A percentile compares a stretch with the other conserved stretches of the same genome.
Evolutionary conservation across 2,888 invertebrate genomes (phyloP).

Genomic region (Drosophila peninsularis): DNA sequence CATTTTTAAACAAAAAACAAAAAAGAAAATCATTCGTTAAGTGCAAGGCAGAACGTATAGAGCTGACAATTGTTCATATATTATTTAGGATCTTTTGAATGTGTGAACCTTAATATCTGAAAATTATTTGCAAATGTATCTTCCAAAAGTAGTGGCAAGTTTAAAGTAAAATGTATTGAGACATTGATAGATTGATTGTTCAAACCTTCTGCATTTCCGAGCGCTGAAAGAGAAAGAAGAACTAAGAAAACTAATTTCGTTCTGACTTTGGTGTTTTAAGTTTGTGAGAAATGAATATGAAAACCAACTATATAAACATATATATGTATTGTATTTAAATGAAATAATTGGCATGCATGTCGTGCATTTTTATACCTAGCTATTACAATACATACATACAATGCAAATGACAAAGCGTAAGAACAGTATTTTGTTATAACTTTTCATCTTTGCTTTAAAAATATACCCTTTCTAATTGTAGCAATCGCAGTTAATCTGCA

Average conservation of each 20-base stretch:
- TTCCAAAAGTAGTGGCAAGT: conserved; percentile 65
- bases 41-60: conserved; percentile 26
- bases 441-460: conserved; percentile 61
- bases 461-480: conserved; percentile 60
- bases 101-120: conserved; percentile 27
- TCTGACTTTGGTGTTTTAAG: conserved; percentile 32
- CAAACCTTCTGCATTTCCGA: conserved; percentile 52
- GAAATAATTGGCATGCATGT: conserved; percentile 44
- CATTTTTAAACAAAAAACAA: conserved; percentile 36
- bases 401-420: conserved; percentile 75
- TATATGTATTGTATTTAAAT: conserved; percentile 61
- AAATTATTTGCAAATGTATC: conserved; percentile 50
- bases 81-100: conserved; percentile 53
- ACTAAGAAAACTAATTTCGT: conserved; percentile 14
- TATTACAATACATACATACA: conserved; percentile 53
- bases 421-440: conserved; percentile 76
- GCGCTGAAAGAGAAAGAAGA: conserved; percentile 31
- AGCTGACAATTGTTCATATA: conserved; percentile 50
- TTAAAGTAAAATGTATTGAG: conserved; percentile 36
- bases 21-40: conserved; percentile 34
- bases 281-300: conserved; percentile 42
- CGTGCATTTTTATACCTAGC: conserved; percentile 75
- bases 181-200: conserved; percentile 52
- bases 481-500: conserved; percentile 42
- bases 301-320: conserved; percentile 39